A percentile compares a stretch with the other conserved stretches of the same genome.
phyloP scores from a whole-genome alignment of 1,140 invertebrate genomes.

The Micrasema longulum region DNA sequence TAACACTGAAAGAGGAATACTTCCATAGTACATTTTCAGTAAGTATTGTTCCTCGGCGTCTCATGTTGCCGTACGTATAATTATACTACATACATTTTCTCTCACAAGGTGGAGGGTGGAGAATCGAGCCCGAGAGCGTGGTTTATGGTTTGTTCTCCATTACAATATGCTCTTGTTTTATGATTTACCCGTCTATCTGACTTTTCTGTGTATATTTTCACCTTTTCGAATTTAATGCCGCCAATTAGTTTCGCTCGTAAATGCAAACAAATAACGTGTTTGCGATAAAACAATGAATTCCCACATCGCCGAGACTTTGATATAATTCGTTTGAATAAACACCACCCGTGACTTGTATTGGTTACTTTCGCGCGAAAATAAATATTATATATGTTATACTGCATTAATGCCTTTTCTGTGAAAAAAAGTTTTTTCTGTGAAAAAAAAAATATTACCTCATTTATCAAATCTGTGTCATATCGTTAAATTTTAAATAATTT shows the following conservation, averaged over 20 bases:
- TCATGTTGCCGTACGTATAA: conserved; percentile 14
- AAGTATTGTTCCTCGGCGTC: conserved; percentile 11
- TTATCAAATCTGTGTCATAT: too few relatives aligned
- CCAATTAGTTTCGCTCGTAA: conserved; percentile 32
- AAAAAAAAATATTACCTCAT: too few relatives aligned
- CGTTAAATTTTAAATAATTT: too few relatives aligned
- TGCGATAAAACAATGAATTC: conserved; percentile 39
- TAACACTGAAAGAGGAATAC: neutral
- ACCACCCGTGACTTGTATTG: conserved; percentile 21
- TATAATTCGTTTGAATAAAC: conserved; percentile 26
- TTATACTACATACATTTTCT: neutral
- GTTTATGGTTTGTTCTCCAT: conserved; percentile 26
- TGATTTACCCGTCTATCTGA: conserved; percentile 28
- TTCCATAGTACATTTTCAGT: neutral
- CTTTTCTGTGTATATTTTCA: conserved; percentile 41
- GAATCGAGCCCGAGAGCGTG: conserved; percentile 13
- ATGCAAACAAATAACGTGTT: conserved; percentile 26
- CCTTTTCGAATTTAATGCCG: conserved; percentile 35
- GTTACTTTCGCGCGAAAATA: neutral
- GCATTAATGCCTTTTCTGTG: too few relatives aligned
- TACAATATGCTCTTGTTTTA: conserved; percentile 36
- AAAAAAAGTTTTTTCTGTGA: too few relatives aligned
- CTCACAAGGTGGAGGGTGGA: neutral
- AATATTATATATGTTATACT: neutral
- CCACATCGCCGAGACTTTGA: conserved; percentile 21